These are phyloP conservation scores for Onchidella celtica DNA, from an alignment of 2,888 invertebrate species.

Conservation along the genomic window DNA sequence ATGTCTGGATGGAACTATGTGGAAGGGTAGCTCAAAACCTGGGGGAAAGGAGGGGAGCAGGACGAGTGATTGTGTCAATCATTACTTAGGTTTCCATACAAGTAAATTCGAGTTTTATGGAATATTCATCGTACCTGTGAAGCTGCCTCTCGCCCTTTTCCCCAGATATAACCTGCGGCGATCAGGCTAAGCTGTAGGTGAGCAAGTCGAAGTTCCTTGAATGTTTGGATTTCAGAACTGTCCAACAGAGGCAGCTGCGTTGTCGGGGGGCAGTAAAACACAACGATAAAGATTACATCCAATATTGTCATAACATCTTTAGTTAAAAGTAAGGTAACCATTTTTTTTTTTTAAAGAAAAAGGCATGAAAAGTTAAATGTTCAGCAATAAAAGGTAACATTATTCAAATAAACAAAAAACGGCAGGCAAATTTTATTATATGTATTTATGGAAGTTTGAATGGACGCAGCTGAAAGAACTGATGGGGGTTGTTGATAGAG, in stretches of 20 bases:
- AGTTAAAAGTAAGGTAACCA: not conserved
- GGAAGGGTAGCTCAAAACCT: too few species aligned
- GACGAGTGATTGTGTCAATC: too few species aligned
- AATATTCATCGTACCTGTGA: too few species aligned
- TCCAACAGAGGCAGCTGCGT: constrained; percentile 23
- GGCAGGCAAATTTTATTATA: too few species aligned
- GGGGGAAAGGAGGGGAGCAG: too few species aligned
- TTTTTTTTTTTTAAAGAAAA: not conserved
- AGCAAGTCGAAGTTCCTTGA: constrained; percentile 8
- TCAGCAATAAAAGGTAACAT: not conserved
- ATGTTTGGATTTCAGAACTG: not conserved
- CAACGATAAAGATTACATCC: not conserved
- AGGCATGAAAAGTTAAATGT: not conserved
- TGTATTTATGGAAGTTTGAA: too few species aligned
- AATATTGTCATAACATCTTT: not conserved
- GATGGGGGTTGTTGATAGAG: too few species aligned
- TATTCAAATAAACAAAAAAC: not conserved
- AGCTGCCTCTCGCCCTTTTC: not conserved
- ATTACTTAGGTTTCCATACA: too few species aligned
- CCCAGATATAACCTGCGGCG: constrained; percentile 16
- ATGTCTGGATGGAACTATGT: too few species aligned
- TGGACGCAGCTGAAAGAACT: too few species aligned
- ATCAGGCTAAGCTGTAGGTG: constrained; percentile 26
- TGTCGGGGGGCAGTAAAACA: not conserved
- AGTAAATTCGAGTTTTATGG: too few species aligned